phyloP scores from a whole-genome alignment of 2,888 invertebrate species.

The Reticulitermes lucifugus region DNA sequence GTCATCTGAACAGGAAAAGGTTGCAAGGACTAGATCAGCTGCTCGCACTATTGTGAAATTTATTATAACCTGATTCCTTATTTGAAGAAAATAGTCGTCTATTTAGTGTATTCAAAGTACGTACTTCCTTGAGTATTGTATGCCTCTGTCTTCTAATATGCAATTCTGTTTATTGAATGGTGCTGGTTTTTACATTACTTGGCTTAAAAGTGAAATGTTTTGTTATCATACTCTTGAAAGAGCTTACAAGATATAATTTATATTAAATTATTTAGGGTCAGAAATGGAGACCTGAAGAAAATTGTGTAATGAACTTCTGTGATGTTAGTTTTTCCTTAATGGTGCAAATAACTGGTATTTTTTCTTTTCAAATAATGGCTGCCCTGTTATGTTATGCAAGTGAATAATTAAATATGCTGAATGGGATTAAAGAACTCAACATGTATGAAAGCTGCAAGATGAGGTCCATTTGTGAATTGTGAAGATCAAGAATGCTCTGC shows the following conservation, averaged over 20 bases:
- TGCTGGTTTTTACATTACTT: slow-evolving; percentile 12
- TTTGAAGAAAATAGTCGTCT: not conserved
- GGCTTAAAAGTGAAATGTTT: not conserved
- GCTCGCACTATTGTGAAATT: not conserved
- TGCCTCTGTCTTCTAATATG: not conserved
- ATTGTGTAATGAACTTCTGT: not conserved
- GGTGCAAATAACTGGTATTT: not conserved
- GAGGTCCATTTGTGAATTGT: not conserved
- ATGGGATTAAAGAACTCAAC: not conserved
- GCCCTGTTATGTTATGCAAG: not conserved
- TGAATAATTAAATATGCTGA: not conserved
- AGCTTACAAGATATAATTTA: not conserved
- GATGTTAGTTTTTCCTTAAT: not conserved
- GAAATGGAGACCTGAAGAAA: not conserved
- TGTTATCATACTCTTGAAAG: not conserved
- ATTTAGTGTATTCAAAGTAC: not conserved
- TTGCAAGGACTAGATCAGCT: too few species aligned
- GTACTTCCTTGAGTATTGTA: not conserved
- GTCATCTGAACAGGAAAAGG: too few species aligned
- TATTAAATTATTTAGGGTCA: not conserved
- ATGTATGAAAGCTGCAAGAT: not conserved
- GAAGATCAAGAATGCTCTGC: not conserved
- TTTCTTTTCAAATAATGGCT: not conserved
- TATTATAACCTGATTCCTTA: not conserved
- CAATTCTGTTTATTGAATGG: slow-evolving; percentile 2